These are phyloP conservation scores for Acanthiza pusilla DNA, from an alignment of 2,797 vertebrate species.

Conservation along the genomic window DNA sequence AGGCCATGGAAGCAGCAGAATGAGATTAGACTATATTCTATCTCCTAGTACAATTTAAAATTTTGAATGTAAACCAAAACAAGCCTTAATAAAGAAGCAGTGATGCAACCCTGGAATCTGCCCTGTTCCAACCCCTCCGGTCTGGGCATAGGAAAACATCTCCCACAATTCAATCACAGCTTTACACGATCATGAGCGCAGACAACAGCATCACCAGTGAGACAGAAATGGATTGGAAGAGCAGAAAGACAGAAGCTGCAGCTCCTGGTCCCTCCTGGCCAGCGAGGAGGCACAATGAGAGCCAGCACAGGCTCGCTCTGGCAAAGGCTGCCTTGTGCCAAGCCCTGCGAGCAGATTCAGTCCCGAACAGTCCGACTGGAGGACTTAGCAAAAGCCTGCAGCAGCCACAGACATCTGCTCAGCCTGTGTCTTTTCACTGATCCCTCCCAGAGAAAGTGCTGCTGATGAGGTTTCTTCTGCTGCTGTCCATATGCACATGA, in stretches of 20 bases:
- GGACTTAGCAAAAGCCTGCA: background rate
- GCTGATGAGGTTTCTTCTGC: background rate
- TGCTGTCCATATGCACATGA: background rate
- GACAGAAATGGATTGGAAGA: background rate
- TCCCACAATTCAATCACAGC: background rate
- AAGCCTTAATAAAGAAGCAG: background rate
- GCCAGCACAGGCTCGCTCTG: rapidly evolving
- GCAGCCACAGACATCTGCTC: background rate
- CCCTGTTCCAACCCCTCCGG: background rate
- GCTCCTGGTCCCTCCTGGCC: background rate
- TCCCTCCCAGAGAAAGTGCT: background rate
- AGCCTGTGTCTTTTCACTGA: background rate
- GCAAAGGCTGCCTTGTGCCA: background rate
- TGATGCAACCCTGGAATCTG: background rate
- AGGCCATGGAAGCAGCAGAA: background rate
- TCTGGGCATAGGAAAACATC: background rate
- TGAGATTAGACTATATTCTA: background rate
- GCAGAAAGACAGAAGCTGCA: background rate
- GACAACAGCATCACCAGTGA: background rate
- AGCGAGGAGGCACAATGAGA: background rate
- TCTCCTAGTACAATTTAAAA: background rate
- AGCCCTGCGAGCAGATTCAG: background rate
- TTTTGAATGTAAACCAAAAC: background rate
- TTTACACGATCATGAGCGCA: rapidly evolving
- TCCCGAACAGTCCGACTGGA: background rate